Base-by-base conservation (phyloP, 2,797 vertebrate species). In the Chlorospingus flavigularis region DNA sequence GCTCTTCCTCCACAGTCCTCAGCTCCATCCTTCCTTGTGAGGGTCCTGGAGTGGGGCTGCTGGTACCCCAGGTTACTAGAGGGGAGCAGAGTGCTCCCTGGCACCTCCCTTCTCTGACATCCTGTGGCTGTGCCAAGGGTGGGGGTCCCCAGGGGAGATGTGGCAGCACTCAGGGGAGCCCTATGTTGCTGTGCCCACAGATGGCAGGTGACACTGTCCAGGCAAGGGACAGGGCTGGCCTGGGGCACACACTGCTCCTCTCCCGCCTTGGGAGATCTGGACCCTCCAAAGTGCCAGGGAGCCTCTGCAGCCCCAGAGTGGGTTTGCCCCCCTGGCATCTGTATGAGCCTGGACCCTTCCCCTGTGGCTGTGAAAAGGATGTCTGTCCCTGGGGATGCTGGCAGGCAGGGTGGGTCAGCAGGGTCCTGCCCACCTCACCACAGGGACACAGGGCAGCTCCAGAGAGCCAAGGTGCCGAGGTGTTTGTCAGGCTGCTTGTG, bases 51-150 rank as follows among this genome's bases (percentile, higher is more conserved):
- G 40, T 1, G 4, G 33, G 23, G 54, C 47, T 91, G 5, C 35
- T 3, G 2, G 16, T 47, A 14, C 21, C 55, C 18, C 3, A 4
- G 10, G n/a, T 62, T 68, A 28, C 25, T 75, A 31, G 54, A 65
- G 35, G 39, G 60, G 30, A 89, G 21, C 54, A 78, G 62, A 92
- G 47, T 39, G 30, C 68, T 86, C 14, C 24, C 47, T 71, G 43
- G 40, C 83, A 67, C 60, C 45, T 88, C 65, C 48, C 73, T 60
- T 48, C 82, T 71, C 48, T 82, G 50, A 31, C 31, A 51, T 55
- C 80, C 53, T 26, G 17, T 31, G 66, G 76, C 91, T 79, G 40
- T 74, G 83, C 65, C 70, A 62, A 57, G 76, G 91, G 23, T 62
- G 40, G 3, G 15, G 12, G 5, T 37, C 30, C n/a, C 25, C 4